These are phyloP conservation scores for Sinocyclocheilus maitianheensis DNA, from an alignment of 2,113 vertebrate species.

Conservation along the genomic window DNA sequence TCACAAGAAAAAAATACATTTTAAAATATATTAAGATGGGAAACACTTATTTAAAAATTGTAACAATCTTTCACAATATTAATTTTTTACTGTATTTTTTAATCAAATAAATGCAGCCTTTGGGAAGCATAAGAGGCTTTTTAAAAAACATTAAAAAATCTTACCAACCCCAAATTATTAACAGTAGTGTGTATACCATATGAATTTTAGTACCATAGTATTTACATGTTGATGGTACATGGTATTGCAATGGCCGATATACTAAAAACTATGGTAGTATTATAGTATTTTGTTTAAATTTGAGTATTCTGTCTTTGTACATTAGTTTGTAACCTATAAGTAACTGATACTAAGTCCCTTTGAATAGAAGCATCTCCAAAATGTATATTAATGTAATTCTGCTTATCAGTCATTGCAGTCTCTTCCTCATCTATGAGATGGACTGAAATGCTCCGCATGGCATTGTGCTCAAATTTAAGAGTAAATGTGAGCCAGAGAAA, in stretches of 20 bases:
- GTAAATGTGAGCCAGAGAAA: conserved; percentile 17
- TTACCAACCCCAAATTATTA: too few species aligned
- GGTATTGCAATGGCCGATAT: too few species aligned
- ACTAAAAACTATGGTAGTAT: too few species aligned
- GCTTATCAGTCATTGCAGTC: background rate
- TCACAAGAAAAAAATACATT: too few species aligned
- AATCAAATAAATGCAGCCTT: background rate
- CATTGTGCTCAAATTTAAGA: conserved; percentile 25
- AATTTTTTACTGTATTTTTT: background rate
- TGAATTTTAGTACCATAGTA: too few species aligned
- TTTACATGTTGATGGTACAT: too few species aligned
- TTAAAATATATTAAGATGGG: too few species aligned
- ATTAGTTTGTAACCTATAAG: background rate
- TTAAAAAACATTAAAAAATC: too few species aligned
- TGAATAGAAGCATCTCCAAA: background rate
- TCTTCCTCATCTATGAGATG: background rate
- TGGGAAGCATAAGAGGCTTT: background rate
- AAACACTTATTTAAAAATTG: too few species aligned
- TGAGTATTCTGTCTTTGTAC: background rate
- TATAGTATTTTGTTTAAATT: background rate
- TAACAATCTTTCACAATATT: too few species aligned
- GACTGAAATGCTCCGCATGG: background rate
- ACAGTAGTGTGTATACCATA: too few species aligned
- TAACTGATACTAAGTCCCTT: background rate
- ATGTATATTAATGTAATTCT: background rate